Evolutionary conservation across 2,797 vertebrate species (phyloP).

Genomic region (Pangasius mekongensis): DNA sequence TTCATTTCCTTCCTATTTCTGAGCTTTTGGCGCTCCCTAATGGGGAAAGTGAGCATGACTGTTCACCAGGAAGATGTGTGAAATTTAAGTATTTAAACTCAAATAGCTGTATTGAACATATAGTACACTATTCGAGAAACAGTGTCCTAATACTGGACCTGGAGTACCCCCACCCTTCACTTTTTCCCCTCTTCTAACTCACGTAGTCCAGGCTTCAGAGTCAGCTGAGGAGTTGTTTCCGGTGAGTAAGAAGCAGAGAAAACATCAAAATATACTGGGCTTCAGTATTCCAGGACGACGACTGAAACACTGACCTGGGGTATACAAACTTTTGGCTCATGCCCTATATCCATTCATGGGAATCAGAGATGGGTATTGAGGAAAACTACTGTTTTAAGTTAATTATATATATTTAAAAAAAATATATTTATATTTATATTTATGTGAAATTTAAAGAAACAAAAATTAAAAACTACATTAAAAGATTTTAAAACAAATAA

Average conservation of each 20-base stretch:
- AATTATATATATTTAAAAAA: background rate
- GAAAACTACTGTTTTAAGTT: background rate
- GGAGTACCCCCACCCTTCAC: no score
- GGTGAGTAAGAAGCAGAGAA: background rate
- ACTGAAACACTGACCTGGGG: background rate
- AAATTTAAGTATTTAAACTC: background rate
- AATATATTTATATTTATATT: no score
- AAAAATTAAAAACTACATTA: background rate
- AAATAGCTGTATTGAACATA: background rate
- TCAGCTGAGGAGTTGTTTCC: no score
- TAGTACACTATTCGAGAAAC: background rate
- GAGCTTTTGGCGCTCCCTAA: conserved; percentile 24
- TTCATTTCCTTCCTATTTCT: background rate
- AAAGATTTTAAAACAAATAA: background rate
- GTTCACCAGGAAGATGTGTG: background rate
- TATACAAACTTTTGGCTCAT: background rate
- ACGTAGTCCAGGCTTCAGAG: background rate
- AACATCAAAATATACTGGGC: background rate
- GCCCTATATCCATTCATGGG: background rate
- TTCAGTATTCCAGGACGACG: background rate
- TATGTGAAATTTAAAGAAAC: background rate
- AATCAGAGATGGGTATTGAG: background rate
- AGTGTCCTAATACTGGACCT: background rate
- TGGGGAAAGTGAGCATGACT: background rate
- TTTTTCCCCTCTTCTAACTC: background rate